Conservation (phyloP, 2,888 invertebrate species). For the Amaurobius ferox region DNA sequence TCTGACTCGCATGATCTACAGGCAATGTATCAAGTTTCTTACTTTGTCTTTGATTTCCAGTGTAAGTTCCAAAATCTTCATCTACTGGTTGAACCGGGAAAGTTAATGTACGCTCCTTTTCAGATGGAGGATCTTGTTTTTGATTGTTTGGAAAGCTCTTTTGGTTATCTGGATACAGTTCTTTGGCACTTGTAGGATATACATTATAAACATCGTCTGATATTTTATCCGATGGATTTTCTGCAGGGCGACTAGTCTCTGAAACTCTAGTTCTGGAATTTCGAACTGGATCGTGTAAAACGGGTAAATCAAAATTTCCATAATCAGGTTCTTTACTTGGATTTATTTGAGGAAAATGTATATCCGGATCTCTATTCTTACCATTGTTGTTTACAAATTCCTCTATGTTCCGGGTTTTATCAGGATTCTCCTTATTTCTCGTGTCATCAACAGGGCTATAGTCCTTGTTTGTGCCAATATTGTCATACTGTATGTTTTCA, state of each 20-base stretch:
- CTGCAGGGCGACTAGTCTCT: slow-evolving; percentile 20
- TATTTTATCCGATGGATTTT: slow-evolving; percentile 5
- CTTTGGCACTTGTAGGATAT: slow-evolving; percentile 37
- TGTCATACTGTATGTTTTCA: slow-evolving; percentile 5
- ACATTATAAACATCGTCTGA: slow-evolving; percentile 1
- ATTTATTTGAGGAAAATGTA: not conserved
- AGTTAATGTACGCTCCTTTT: slow-evolving; percentile 30
- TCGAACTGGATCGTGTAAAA: slow-evolving; percentile 15
- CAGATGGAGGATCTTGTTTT: not conserved
- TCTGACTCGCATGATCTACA: slow-evolving; percentile 30
- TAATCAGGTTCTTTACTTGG: slow-evolving; percentile 17
- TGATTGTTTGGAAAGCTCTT: not conserved
- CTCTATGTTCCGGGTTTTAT: not conserved
- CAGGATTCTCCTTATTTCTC: not conserved
- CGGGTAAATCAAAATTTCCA: slow-evolving; percentile 17
- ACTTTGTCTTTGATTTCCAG: slow-evolving; percentile 51
- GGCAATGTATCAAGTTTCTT: slow-evolving; percentile 41
- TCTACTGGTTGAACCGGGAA: slow-evolving; percentile 55
- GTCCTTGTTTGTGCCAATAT: not conserved
- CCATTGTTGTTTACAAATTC: slow-evolving; percentile 19
- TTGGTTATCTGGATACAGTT: slow-evolving; percentile 9
- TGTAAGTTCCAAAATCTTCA: slow-evolving; percentile 46
- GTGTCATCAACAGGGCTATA: not conserved
- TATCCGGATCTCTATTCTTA: slow-evolving; percentile 37
- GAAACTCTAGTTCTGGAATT: not conserved